phyloP scores from a whole-genome alignment of 2,113 vertebrate species.

The Cottus gobio region DNA sequence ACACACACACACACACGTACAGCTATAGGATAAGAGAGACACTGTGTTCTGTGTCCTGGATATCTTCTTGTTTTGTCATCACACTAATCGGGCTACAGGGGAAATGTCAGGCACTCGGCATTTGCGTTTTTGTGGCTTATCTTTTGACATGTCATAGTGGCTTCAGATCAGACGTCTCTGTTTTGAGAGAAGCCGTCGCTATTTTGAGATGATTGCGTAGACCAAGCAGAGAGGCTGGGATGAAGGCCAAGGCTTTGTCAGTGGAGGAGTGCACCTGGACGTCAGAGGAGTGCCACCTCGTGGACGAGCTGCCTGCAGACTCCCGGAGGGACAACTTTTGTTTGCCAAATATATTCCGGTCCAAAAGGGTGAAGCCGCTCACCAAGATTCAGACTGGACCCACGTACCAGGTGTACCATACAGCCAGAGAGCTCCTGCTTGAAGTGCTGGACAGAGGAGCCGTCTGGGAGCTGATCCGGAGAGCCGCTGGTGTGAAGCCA shows the following conservation, averaged over 20 bases:
- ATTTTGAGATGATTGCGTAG: slow-evolving; percentile 1
- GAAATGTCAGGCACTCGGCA: not conserved
- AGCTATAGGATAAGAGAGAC: slow-evolving; percentile 1
- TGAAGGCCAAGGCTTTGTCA: slow-evolving; percentile 72
- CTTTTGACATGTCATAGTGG: not conserved
- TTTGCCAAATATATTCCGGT: slow-evolving; percentile 73
- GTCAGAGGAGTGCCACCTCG: slow-evolving; percentile 72
- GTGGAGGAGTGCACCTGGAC: slow-evolving; percentile 72
- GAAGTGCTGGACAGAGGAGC: slow-evolving; percentile 68
- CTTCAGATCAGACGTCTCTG: not conserved
- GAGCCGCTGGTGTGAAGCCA: slow-evolving; percentile 39
- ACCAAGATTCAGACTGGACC: slow-evolving; percentile 37
- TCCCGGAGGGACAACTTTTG: slow-evolving; percentile 50
- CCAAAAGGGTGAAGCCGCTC: slow-evolving; percentile 59
- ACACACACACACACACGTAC: slow-evolving; percentile 5
- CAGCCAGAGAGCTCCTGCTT: slow-evolving; percentile 67
- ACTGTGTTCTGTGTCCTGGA: not conserved
- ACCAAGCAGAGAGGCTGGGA: slow-evolving; percentile 18
- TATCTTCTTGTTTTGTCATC: not conserved
- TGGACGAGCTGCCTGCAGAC: slow-evolving; percentile 35
- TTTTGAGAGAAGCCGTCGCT: not conserved
- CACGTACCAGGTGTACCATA: slow-evolving; percentile 51
- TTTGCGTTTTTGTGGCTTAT: not conserved
- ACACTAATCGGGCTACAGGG: not conserved
- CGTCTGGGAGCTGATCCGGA: slow-evolving; percentile 59